Base-by-base conservation (phyloP, 2,797 vertebrate genomes). In the Furcifer pardalis region DNA sequence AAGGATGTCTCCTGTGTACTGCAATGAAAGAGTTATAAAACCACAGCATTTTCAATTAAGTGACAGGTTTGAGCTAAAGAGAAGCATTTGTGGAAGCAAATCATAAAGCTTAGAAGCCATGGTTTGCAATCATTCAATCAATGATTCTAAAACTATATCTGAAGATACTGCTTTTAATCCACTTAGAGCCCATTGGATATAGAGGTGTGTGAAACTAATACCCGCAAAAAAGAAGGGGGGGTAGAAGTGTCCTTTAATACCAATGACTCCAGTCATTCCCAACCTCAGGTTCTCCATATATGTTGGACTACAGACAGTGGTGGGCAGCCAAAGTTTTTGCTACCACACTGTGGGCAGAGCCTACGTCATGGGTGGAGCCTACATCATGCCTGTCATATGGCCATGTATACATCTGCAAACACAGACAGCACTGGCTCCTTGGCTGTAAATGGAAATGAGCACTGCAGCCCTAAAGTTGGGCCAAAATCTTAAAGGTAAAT, bases 1-100 rank as follows among this genome's bases (percentile, higher is more conserved):
- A 74, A 59, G 7, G 12, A 42, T 23, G 15, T 32, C 44, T 65
- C 72, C 44, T 35, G 12, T 46, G 17, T 68, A 46, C 37, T 76
- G 49, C 63, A 76, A 46, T 37, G 44, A 69, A 60, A 52, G 60
- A 74, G 59, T 85, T 60, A 46, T 73, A 68, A 75, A 80, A 81
- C 30, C 81, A 25, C 72, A 30, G 59, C 35, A 52, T 73, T 84
- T 71, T 73, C 68, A 79, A 72, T 79, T 73, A 49, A 32, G 32
- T 37, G 42, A 56, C 42, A 79, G 59, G 25, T 42, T 79, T 84
- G 44, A 65, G 25, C 27, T 49, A 40, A 19, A 66, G 35, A n/a
- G 77, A 5, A 40, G 37, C 37, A 68, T 44, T 59, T 44, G 37
- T 37, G 40, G 12, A 69, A 6, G 19, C 62, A 66, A 40, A 42